Base-by-base conservation (phyloP, 1,140 invertebrate genomes). In the Pomacea maculata region DNA sequence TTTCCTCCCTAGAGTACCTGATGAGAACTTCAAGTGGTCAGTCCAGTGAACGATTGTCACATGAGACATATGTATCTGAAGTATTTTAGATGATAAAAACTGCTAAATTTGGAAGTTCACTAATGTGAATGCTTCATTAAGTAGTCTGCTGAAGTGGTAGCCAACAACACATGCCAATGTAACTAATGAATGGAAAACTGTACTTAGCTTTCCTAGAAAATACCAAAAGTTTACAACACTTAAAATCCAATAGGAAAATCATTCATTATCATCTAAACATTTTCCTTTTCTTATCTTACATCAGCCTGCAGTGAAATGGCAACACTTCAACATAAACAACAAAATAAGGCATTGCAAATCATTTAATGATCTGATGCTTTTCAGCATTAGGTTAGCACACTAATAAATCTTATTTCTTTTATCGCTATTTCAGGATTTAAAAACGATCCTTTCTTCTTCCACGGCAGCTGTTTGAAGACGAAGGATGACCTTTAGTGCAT, bases 341-440 rank as follows among this genome's bases (percentile, higher is more conserved):
- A 72, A 72, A 29, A 21, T 7, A n/a, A 34, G 15, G 70, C 34
- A 29, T 34, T 25, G 21, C 34, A 34, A 4, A 68, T 68, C n/a
- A 21, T 78, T 17, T 25, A 63, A 17, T 21, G 25, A n/a, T 63
- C 45, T 54, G 63, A 64, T 61, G 65, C 29, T 14, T 19, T 4
- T 12, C 34, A 29, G 67, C 45, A 71, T 67, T 29, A 29, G 11
- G 19, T 19, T n/a, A 64, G 64, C 7, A 29, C 34, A 55, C 12
- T 54, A 12, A 19, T 72, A 14, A 19, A 73, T 45, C 52, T 73
- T 15, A 52, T n/a, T 21, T 61, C 12, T 63, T 34, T 15, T 75
- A 63, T 81, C 72, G 68, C 70, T 52, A 72, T 84, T 85, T 10
- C 80, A 88, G 87, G 86, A 88, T 79, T 68, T 88, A 21, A 87